Conservation (phyloP, 2,113 vertebrate genomes). For the Salvelinus namaycush region DNA sequence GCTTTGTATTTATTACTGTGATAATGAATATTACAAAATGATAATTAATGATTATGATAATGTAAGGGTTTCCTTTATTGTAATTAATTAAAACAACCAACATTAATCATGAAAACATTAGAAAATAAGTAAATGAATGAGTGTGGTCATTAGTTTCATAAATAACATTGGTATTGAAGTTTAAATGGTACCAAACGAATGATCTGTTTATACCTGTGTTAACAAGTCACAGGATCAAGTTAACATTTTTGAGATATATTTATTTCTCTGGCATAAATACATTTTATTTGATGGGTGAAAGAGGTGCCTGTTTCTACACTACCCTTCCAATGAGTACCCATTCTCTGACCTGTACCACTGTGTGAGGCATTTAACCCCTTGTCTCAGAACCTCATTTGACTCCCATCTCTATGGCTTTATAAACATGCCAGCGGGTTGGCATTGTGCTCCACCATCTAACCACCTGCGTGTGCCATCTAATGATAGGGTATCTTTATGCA, state of each 20-base stretch:
- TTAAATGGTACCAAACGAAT: no score
- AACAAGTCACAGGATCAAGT: no score
- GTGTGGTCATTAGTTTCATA: no score
- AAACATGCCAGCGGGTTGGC: background rate
- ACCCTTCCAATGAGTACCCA: no score
- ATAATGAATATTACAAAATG: background rate
- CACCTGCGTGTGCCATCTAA: constrained; percentile 45
- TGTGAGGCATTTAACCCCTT: constrained; percentile 22
- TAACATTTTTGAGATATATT: no score
- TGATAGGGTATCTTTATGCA: constrained; percentile 49
- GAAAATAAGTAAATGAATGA: no score
- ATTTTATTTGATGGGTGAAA: no score
- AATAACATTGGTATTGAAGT: no score
- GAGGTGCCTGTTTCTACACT: no score
- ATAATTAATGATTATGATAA: background rate
- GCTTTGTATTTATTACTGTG: background rate
- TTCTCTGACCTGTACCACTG: no score
- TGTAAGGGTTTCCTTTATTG: background rate
- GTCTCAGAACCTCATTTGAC: constrained; percentile 20
- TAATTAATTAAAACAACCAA: background rate
- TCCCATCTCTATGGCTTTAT: constrained; percentile 4
- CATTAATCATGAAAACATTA: background rate
- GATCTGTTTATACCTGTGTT: no score
- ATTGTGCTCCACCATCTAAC: background rate
- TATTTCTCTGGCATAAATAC: no score